Evolutionary conservation across 2,888 invertebrate species (phyloP).

Genomic region (Tachystola acroxantha): DNA sequence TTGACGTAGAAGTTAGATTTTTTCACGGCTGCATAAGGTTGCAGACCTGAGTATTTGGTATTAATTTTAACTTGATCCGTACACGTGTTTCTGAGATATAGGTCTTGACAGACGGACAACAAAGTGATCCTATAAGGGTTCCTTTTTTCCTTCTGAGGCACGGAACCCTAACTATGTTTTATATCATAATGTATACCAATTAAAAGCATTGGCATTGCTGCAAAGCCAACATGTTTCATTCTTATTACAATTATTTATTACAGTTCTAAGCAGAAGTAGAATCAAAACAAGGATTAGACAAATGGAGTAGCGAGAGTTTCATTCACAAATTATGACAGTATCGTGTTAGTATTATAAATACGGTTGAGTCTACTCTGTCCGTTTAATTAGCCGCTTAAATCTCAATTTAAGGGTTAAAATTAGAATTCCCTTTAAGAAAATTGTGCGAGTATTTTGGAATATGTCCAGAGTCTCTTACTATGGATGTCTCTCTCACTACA

Average conservation of each 20-base stretch:
- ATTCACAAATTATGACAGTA: constrained; percentile 25
- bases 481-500: constrained; percentile 3
- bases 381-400: constrained; percentile 47
- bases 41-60: too few relatives aligned
- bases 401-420: constrained; percentile 46
- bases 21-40: too few relatives aligned
- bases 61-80: too few relatives aligned
- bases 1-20: too few relatives aligned
- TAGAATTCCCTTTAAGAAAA: constrained; percentile 42
- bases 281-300: constrained; percentile 1
- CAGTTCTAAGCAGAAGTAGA: constrained; percentile 1
- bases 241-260: neutral
- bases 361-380: constrained; percentile 20
- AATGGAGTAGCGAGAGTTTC: constrained; percentile 1
- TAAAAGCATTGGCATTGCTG: neutral
- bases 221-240: neutral
- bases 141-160: too few relatives aligned
- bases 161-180: too few relatives aligned
- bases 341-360: constrained; percentile 22
- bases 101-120: too few relatives aligned
- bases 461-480: constrained; percentile 33
- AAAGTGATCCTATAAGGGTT: too few relatives aligned
- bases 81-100: too few relatives aligned
- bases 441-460: constrained; percentile 36
- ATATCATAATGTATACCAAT: too few relatives aligned